Evolutionary conservation across 2,113 vertebrate species (phyloP).

Genomic region (Gymnogyps californianus): DNA sequence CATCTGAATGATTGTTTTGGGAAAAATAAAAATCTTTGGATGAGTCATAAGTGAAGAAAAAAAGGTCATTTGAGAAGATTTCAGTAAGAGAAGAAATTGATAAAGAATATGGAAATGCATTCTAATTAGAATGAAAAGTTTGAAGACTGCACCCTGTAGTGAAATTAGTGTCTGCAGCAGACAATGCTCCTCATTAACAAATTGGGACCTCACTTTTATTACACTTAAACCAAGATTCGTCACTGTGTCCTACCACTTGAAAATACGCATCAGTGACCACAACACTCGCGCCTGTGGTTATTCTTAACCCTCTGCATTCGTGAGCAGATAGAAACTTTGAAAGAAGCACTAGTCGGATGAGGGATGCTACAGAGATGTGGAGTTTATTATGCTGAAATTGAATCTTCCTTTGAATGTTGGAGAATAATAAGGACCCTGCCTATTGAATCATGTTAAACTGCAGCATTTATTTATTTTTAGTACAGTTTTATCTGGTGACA

Average conservation of each 20-base stretch:
- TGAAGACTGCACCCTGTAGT: conserved; percentile 56
- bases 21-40: conserved; percentile 64
- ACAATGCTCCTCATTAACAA: conserved; percentile 62
- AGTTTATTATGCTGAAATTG: background rate
- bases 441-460: conserved; percentile 45
- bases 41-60: conserved; percentile 60
- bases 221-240: conserved; percentile 45
- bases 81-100: conserved; percentile 58
- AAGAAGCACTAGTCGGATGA: background rate
- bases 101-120: conserved; percentile 71
- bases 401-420: background rate
- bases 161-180: conserved; percentile 67
- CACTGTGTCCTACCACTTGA: conserved; percentile 40
- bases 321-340: background rate
- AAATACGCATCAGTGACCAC: conserved; percentile 56
- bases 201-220: conserved; percentile 60
- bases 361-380: background rate
- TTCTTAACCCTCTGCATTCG: background rate
- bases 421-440: conserved; percentile 35
- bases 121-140: conserved; percentile 67
- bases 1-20: conserved; percentile 66
- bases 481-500: conserved; percentile 36
- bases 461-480: conserved; percentile 57
- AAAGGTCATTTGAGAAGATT: conserved; percentile 70
- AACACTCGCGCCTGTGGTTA: background rate